Evolutionary conservation across 2,888 invertebrate genomes (phyloP).

Genomic region (Stenurella melanura): DNA sequence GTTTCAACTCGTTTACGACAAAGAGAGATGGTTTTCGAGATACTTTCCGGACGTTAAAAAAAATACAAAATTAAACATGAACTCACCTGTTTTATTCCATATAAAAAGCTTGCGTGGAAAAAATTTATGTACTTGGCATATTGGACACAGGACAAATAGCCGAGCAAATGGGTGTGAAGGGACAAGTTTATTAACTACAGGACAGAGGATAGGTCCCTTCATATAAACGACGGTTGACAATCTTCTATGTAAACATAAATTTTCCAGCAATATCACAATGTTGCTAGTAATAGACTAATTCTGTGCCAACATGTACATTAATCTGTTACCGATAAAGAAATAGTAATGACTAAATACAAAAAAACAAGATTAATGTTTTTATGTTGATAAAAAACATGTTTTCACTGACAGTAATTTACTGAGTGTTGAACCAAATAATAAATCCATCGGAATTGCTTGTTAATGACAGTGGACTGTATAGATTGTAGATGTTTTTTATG

Average conservation of each 20-base stretch:
- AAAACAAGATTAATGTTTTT: neutral
- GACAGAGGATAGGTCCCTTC: conserved; percentile 41
- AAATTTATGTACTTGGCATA: conserved; percentile 10
- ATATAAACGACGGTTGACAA: conserved; percentile 33
- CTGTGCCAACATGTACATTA: neutral
- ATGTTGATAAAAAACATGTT: neutral
- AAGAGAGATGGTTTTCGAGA: neutral
- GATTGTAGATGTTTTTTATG: too few species aligned
- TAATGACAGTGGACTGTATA: too few species aligned
- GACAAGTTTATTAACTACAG: conserved; percentile 44
- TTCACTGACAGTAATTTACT: neutral
- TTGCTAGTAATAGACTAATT: conserved; percentile 14
- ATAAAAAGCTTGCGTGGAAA: conserved; percentile 20
- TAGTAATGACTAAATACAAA: neutral
- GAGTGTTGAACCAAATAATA: neutral
- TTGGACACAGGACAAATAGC: conserved; percentile 42
- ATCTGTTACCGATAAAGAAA: neutral
- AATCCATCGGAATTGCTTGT: too few species aligned
- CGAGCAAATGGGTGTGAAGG: conserved; percentile 41
- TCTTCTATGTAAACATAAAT: conserved; percentile 19
- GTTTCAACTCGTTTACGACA: neutral
- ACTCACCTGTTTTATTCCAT: conserved; percentile 10
- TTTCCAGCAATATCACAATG: conserved; percentile 7
- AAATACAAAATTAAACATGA: conserved; percentile 29
- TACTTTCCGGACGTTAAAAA: neutral